Evolutionary conservation across 2,888 invertebrate species (phyloP).

Genomic region (Altica lythri): DNA sequence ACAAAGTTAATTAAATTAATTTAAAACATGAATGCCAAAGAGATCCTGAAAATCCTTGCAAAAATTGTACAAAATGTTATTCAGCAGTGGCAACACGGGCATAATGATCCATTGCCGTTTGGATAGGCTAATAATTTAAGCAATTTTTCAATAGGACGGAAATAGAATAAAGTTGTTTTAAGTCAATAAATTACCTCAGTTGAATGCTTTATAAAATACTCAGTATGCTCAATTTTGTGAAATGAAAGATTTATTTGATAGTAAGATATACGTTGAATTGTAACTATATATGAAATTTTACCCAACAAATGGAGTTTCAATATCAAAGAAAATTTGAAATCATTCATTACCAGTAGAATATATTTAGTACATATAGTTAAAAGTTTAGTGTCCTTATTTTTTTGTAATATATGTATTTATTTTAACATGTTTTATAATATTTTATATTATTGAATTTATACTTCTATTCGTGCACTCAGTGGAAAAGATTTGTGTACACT

Average conservation of each 20-base stretch:
- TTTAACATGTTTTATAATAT: too few relatives aligned
- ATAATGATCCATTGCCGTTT: slow-evolving; percentile 13
- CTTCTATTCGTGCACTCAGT: too few relatives aligned
- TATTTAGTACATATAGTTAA: too few relatives aligned
- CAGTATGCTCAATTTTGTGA: background rate
- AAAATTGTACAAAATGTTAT: slow-evolving; percentile 4
- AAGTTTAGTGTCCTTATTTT: too few relatives aligned
- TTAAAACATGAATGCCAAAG: slow-evolving; percentile 4
- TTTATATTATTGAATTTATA: too few relatives aligned
- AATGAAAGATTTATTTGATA: background rate
- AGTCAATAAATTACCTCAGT: background rate
- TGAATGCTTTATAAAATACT: background rate
- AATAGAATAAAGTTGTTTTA: slow-evolving; percentile 3
- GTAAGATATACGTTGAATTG: too few relatives aligned
- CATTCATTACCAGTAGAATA: too few relatives aligned
- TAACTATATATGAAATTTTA: too few relatives aligned
- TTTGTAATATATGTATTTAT: too few relatives aligned
- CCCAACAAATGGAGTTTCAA: too few relatives aligned
- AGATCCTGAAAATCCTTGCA: background rate
- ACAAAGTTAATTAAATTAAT: background rate
- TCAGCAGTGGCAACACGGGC: slow-evolving; percentile 3
- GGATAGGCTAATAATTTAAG: slow-evolving; percentile 13
- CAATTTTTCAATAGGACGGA: slow-evolving; percentile 3
- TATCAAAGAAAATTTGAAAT: too few relatives aligned
- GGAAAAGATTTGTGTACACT: too few relatives aligned